Evolutionary conservation across 2,797 vertebrate species (phyloP).

Genomic region (Hyperoplus immaculatus): DNA sequence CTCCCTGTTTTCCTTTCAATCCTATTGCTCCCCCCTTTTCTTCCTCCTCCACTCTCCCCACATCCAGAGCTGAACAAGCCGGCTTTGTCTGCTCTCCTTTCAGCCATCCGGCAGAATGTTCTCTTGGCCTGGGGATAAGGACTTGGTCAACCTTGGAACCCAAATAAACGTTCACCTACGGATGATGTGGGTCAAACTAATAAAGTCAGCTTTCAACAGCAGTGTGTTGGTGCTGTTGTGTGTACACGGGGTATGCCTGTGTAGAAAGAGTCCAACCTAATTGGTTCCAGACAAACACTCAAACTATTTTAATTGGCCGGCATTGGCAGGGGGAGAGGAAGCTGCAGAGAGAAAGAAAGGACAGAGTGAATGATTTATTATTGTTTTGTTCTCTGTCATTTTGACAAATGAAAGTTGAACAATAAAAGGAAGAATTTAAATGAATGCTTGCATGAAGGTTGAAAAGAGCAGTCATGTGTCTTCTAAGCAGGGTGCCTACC

Average conservation of each 20-base stretch:
- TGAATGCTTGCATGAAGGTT: not conserved
- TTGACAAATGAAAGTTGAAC: conserved; percentile 17
- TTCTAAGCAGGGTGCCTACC: not conserved
- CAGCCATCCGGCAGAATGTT: conserved; percentile 57
- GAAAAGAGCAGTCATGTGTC: conserved; percentile 6
- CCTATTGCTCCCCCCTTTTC: conserved; percentile 20
- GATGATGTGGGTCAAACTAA: conserved; percentile 33
- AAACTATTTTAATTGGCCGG: conserved; percentile 49
- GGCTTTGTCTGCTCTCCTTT: conserved; percentile 76
- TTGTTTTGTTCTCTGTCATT: conserved; percentile 14
- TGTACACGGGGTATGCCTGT: conserved; percentile 14
- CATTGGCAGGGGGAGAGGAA: conserved; percentile 1
- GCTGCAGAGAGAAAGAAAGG: no score
- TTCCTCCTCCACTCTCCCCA: conserved; percentile 23
- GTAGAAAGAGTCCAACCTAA: conserved; percentile 53
- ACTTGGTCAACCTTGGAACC: conserved; percentile 36
- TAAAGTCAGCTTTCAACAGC: conserved; percentile 32
- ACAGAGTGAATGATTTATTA: conserved; percentile 12
- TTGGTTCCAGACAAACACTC: conserved; percentile 70
- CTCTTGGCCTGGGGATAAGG: conserved; percentile 24
- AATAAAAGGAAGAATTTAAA: not conserved
- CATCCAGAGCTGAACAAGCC: conserved; percentile 64
- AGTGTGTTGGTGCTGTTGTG: not conserved
- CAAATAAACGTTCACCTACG: conserved; percentile 9
- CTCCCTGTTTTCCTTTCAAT: conserved; percentile 25